Evolutionary conservation across 1,140 invertebrate species (phyloP), one percentile per base, ranked within the genome.

Genomic region (Saccostrea cuccullata): DNA sequence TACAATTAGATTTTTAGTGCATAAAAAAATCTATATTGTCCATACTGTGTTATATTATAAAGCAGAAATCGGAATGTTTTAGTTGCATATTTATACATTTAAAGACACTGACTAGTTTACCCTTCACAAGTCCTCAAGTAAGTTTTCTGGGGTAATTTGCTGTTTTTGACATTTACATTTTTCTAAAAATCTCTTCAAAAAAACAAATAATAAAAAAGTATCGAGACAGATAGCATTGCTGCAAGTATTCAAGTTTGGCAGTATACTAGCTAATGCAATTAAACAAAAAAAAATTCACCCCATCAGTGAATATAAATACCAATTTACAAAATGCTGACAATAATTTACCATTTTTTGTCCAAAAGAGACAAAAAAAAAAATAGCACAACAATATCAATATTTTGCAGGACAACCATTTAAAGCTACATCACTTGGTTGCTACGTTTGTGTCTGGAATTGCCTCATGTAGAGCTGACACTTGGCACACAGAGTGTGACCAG

Each of bases 391-490:
- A 77, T 77, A 77, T 77, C 70, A 77, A 40, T 36, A 13, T 13
- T 36, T 36, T 77, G 26, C 70, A 30, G 70, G 26, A 36, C 30
- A 30, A 64, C n/a, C 58, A 17, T 64, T 64, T 64, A 20, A 20
- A 64, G n/a, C 58, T n/a, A 77, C 15, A 9, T 26, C 70, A 26
- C 9, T 6, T 77, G 3, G 30, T 84, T 23, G 84, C 40, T 83
- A 87, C 26, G 83, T 58, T 58, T 83, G 64, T 15, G 86, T 87
- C 58, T 89, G 88, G 82, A 93, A 89, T 30, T 88, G 87, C 30
- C 90, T 89, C 91, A 93, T 92, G 86, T 93, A 93, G 77, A 90
- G 91, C n/a, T 89, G 86, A 86, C 92, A 93, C 82, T 93, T 91
- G 23, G 77, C 73, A 90, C 92, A 93, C 86, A 90, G 91, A 5